Conservation (phyloP, 2,888 invertebrate genomes). For the Thyatira batis region DNA sequence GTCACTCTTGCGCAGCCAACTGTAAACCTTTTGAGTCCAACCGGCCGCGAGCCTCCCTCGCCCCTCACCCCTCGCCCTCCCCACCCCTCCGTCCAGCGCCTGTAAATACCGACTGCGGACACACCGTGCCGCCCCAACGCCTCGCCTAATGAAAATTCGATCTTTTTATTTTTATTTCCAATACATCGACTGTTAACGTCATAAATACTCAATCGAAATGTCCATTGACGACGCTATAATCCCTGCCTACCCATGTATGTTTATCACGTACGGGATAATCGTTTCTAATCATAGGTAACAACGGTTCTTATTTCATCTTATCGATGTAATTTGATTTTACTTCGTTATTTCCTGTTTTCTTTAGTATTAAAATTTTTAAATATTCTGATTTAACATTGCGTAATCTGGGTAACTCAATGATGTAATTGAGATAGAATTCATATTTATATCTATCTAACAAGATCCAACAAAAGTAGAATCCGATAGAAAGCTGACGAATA, state of each 20-base stretch:
- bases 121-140: conserved; percentile 77
- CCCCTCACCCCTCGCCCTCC: conserved; percentile 25
- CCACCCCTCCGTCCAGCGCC: conserved; percentile 29
- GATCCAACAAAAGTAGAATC: too few relatives aligned
- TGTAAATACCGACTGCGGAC: conserved; percentile 68
- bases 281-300: background rate
- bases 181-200: conserved; percentile 49
- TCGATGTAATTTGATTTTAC: background rate
- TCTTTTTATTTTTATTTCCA: conserved; percentile 66
- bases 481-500: too few relatives aligned
- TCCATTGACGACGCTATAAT: conserved; percentile 31
- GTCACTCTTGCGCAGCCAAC: conserved; percentile 80
- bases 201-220: conserved; percentile 53
- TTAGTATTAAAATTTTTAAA: too few relatives aligned
- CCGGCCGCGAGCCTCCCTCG: conserved; percentile 60
- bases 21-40: conserved; percentile 80
- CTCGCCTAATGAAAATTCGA: conserved; percentile 79
- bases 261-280: background rate
- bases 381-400: too few relatives aligned
- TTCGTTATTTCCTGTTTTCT: background rate
- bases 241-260: conserved; percentile 8
- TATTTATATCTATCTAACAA: too few relatives aligned
- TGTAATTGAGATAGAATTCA: too few relatives aligned
- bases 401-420: too few relatives aligned
- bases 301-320: background rate